A percentile compares a stretch with the other conserved stretches of the same genome.
Conservation (phyloP, 2,113 vertebrate genomes). For the Bagarius yarrelli region DNA sequence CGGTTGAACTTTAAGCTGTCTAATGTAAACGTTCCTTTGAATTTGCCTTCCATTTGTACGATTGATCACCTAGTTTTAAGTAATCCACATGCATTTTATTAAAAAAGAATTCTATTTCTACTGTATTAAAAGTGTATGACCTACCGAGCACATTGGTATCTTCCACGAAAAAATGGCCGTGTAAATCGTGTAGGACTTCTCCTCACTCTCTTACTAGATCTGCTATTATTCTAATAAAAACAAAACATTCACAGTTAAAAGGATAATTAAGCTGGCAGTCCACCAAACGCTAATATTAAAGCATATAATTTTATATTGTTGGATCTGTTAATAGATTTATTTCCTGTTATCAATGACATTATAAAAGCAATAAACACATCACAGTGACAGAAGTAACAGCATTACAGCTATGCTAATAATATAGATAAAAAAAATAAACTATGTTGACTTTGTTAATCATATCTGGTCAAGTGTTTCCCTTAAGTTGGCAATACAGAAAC, state of each 20-base stretch:
- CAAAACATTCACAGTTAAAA: background rate
- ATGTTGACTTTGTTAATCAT: too few relatives aligned
- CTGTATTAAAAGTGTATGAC: background rate
- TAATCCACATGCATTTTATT: too few relatives aligned
- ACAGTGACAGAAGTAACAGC: too few relatives aligned
- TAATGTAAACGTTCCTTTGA: background rate
- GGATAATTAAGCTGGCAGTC: background rate
- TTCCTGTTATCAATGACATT: background rate
- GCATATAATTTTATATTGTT: background rate
- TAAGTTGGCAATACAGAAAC: too few relatives aligned
- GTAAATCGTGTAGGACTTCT: slow-evolving; percentile 8
- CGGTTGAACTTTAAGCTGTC: background rate
- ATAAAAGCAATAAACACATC: background rate
- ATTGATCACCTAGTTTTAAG: background rate
- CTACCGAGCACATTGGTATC: slow-evolving; percentile 33
- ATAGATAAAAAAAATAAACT: too few relatives aligned
- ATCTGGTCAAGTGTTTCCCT: too few relatives aligned
- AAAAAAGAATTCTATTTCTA: too few relatives aligned
- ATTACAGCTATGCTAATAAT: too few relatives aligned
- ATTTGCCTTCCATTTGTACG: background rate
- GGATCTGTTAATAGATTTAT: background rate
- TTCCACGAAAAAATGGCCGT: slow-evolving; percentile 22
- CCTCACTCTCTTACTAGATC: slow-evolving; percentile 7
- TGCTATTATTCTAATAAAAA: slow-evolving; percentile 32
- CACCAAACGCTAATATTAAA: background rate